Base-by-base conservation (phyloP, 1,140 invertebrate genomes). In the Gonioctena quinquepunctata region DNA sequence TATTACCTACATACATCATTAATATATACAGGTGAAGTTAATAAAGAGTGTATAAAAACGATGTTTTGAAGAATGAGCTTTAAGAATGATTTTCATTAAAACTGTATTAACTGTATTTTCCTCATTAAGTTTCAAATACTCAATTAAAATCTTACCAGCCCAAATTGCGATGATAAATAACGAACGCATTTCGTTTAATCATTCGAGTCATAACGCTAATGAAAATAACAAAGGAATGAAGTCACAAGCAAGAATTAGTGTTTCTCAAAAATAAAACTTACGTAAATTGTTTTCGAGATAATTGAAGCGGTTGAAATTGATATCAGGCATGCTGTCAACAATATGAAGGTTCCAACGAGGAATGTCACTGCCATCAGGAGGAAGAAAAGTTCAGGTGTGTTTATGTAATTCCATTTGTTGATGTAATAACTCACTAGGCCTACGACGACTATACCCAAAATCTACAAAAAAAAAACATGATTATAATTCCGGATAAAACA, bases 251-350 rank as follows among this genome's bases (percentile, higher is more conserved):
- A 54, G 22, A 54, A 54, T 7, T 42, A 42, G 6, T 13, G 11
- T 54, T 54, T 54, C 19, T 22, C 8, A 54, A 54, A 54, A 16
- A 54, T 23, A 23, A 54, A 54, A 54, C 52, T 60, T 26, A 95
- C 94, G 79, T 92, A 94, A 68, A 93, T 88, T 3, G 93, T 94
- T 85, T 94, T 95, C 0, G 92, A 87, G 68, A 95, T 89, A 69
- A 95, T 90, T 13, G 92, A 89, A 4, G 92, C 90, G 0, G 92
- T 93, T 6, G 92, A 89, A 33, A 93, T 85, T 1, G 93, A 94
- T 8, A 90, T 83, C 1, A 94, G 72, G 75, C 90, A 94, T 8
- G 93, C 89, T 4, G 91, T 75, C 7, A 95, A 79, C 21, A 95
- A 79, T 69, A 92, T 88, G 68, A 91, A 90, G 4, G 92, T 94